Base-by-base conservation (phyloP, 2,888 invertebrate species). In the Lasioglossum figueresi region DNA sequence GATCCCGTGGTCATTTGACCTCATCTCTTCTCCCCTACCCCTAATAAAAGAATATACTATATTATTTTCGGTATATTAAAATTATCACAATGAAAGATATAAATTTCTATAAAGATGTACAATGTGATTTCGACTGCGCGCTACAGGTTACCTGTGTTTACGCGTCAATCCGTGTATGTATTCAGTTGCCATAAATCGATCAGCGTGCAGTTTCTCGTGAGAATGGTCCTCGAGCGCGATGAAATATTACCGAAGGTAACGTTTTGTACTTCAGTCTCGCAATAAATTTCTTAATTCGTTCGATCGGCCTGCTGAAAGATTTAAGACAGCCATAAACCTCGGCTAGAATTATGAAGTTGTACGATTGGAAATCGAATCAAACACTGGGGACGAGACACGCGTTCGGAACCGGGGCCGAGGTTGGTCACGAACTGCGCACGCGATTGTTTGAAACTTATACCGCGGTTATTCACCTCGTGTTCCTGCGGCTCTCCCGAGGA, bases 371-470 rank as follows among this genome's bases (percentile, higher is more conserved):
- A 86, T 75, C 76, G 73, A 86, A 86, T 82, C 63, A 52, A 79
- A 82, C 77, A 52, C 40, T 43, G 70, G 63, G 27, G 70, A 73
- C 70, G 85, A 76, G 86, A 85, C 81, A 59, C 74, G 63, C 79
- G 76, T 73, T 77, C 74, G 12, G 70, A 85, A 82, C 82, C 78
- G 71, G 31, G 31, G 31, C 81, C 52, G 37, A 2, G 40, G 70
- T 74, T 56, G 76, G 43, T 27, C 80, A 59, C 34, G 59, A 45
- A 45, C 23, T 45, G 45, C 37, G 82, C 88, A 88, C 88, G 89
- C 88, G 89, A 88, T 83, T 87, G 78, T 79, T 79, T 45, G 48
- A 80, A 88, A 83, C 79, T 80, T 83, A 81, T 63, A 34, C 66
- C 52, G 48, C 68, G 85, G 84, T 84, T 87, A 72, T 81, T 85